Conservation (phyloP, 2,888 invertebrate genomes). For the Embidobia sp. region DNA sequence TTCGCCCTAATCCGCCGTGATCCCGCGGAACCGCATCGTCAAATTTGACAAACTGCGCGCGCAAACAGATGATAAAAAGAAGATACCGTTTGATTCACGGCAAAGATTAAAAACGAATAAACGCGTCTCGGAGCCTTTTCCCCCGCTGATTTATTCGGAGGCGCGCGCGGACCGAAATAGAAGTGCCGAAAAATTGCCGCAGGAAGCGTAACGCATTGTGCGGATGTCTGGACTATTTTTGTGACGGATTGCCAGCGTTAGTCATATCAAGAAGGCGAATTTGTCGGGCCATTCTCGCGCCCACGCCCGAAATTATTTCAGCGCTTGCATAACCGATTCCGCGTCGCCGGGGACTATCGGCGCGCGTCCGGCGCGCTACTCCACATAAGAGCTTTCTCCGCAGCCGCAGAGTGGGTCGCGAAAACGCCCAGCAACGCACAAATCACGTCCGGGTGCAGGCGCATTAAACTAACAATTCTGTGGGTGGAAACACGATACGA, state of each 20-base stretch:
- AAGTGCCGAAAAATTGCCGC: conserved; percentile 39
- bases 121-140: conserved; percentile 25
- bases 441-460: conserved; percentile 29
- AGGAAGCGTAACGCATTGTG: conserved; percentile 53
- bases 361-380: conserved; percentile 39
- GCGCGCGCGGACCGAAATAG: conserved; percentile 33
- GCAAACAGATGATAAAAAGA: conserved; percentile 53
- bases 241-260: conserved; percentile 26
- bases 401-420: conserved; percentile 8
- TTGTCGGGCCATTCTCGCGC: conserved; percentile 39
- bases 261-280: conserved; percentile 45
- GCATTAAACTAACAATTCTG: conserved; percentile 34
- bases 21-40: conserved; percentile 46
- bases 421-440: not conserved
- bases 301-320: conserved; percentile 3
- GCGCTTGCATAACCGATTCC: conserved; percentile 34
- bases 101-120: conserved; percentile 57
- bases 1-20: conserved; percentile 37
- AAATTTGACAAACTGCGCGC: conserved; percentile 45
- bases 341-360: no score
- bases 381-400: conserved; percentile 19
- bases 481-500: conserved; percentile 48
- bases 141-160: conserved; percentile 42
- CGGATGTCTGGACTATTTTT: conserved; percentile 53
- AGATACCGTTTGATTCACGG: conserved; percentile 50